Evolutionary conservation across 2,888 invertebrate genomes (phyloP).

Genomic region (Congeria kusceri): DNA sequence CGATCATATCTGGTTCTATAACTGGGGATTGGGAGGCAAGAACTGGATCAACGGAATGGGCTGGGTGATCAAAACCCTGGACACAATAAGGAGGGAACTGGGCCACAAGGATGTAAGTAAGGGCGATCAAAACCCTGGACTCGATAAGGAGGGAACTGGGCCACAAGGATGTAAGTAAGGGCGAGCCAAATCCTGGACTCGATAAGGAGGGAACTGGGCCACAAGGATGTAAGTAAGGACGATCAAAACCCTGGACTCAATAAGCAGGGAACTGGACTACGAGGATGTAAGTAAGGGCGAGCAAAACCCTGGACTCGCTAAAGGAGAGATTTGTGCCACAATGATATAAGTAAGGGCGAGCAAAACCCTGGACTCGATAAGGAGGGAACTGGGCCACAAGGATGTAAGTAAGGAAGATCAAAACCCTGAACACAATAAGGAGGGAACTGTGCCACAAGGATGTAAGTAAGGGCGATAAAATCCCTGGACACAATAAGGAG

Average conservation of each 20-base stretch:
- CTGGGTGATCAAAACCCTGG: constrained; percentile 54
- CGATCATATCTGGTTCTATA: constrained; percentile 51
- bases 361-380: constrained; percentile 50
- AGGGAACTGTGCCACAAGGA: too few relatives aligned
- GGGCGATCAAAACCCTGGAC: constrained; percentile 54
- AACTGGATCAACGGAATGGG: constrained; percentile 20
- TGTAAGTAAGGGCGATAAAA: too few relatives aligned
- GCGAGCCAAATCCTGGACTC: too few relatives aligned
- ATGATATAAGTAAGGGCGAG: constrained; percentile 45
- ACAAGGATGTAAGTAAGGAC: too few relatives aligned
- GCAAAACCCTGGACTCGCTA: constrained; percentile 52
- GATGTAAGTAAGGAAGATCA: too few relatives aligned
- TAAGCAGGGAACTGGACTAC: too few relatives aligned
- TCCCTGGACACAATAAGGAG: too few relatives aligned
- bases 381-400: constrained; percentile 43
- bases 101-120: constrained; percentile 50
- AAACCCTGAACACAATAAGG: too few relatives aligned
- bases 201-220: too few relatives aligned
- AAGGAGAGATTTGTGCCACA: constrained; percentile 45
- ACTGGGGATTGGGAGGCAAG: constrained; percentile 48
- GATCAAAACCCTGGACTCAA: too few relatives aligned
- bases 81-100: constrained; percentile 44
- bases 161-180: constrained; percentile 53
- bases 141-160: constrained; percentile 45
- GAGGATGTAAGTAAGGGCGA: too few relatives aligned